Conservation (phyloP, 2,797 vertebrate species). For the Myotis planiceps region DNA sequence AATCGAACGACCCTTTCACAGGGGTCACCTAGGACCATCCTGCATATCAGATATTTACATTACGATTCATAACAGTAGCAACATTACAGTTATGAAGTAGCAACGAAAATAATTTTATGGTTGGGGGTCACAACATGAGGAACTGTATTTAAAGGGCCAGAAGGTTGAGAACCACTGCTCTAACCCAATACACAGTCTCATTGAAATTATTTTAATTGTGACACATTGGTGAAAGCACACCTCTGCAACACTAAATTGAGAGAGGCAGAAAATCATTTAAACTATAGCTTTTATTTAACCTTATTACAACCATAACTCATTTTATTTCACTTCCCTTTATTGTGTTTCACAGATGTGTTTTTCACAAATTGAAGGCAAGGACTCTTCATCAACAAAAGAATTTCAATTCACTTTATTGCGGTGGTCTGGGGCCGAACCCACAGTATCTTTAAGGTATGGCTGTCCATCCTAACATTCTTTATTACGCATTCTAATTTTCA, state of each 20-base stretch:
- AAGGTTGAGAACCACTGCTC: background rate
- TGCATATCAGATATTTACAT: no score
- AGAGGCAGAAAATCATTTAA: background rate
- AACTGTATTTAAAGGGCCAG: no score
- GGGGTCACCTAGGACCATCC: no score
- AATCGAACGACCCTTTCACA: no score
- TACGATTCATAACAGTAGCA: no score
- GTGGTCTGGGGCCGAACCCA: background rate
- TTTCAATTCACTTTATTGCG: background rate
- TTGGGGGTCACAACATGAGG: no score
- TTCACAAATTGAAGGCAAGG: background rate
- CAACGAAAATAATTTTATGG: no score
- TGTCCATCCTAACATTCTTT: background rate
- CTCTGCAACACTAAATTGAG: background rate
- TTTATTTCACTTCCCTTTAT: background rate
- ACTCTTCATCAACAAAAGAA: background rate
- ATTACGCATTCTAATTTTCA: background rate
- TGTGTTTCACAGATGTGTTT: background rate
- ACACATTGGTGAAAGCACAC: background rate
- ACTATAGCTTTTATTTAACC: background rate
- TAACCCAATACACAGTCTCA: background rate
- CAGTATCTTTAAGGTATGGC: background rate
- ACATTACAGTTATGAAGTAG: no score
- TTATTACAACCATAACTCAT: background rate
- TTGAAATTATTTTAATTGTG: constrained; percentile 3